Evolutionary conservation across 2,888 invertebrate genomes (phyloP), one percentile per base, ranked within the genome.

Genomic region (Tachina fera): DNA sequence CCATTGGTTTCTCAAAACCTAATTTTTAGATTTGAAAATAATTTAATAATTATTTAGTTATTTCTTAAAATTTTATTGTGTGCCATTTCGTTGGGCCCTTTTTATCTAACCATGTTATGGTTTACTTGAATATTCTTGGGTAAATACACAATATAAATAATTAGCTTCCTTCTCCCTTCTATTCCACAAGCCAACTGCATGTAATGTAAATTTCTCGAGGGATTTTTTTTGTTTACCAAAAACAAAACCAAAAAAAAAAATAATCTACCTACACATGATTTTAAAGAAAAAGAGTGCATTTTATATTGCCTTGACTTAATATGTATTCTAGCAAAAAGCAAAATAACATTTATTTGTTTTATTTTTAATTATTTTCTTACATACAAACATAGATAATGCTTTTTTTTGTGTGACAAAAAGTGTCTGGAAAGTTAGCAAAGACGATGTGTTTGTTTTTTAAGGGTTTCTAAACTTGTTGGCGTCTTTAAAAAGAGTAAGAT

Each of bases 401-500:
- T 67, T 16, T 45, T 68, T 60, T n/a, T n/a, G n/a, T 19, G 3
- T 47, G 16, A 22, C 58, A 63, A 71, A 76, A 80, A 76, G n/a
- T 68, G 84, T 84, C 81, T 81, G 81, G 61, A 81, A 84, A 81
- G 81, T 84, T 84, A 31, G 49, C 53, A 77, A 63, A 77, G 58
- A 65, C 47, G 16, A 11, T 58, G 22, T 49, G 31, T 31, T 31
- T 77, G 11, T 39, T 61, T 60, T 75, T 58, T 43, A 63, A 70
- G 19, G 81, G 39, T 71, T 71, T 53, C 56, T 65, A 65, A 83
- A 65, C 76, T 83, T 63, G 5, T 51, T 82, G 61, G 16, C 41
- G 31, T 71, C 76, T 71, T 58, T 49, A 9, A 16, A 41, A 19
- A n/a, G 3, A 43, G 11, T 14, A 22, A 13, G 51, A 1, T 19